phyloP scores from a whole-genome alignment of 2,888 invertebrate genomes.

The Diploptera punctata region DNA sequence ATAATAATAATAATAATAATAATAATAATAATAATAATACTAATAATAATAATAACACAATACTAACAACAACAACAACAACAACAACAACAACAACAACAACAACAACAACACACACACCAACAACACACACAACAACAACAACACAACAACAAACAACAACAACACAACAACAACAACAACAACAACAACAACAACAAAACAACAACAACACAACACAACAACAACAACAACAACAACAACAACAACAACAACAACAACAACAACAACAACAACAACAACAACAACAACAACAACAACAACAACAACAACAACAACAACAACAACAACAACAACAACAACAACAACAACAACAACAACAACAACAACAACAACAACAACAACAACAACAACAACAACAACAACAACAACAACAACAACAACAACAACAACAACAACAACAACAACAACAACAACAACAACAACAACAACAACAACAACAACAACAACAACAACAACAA shows the following conservation, averaged over 20 bases:
- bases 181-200: too few relatives aligned
- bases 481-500: neutral
- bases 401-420: constrained; percentile 8
- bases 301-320: constrained; percentile 11
- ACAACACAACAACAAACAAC: too few relatives aligned
- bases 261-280: constrained; percentile 9
- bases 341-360: constrained; percentile 5
- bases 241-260: neutral
- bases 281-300: constrained; percentile 11
- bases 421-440: constrained; percentile 2
- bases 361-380: constrained; percentile 8
- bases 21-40: too few relatives aligned
- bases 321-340: constrained; percentile 13
- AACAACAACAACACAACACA: too few relatives aligned
- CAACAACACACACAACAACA: too few relatives aligned
- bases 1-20: too few relatives aligned
- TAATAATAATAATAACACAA: too few relatives aligned
- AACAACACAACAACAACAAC: too few relatives aligned
- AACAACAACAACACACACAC: too few relatives aligned
- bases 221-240: constrained; percentile 19
- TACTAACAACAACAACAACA: too few relatives aligned
- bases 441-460: neutral
- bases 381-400: constrained; percentile 11
- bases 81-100: too few relatives aligned
- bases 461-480: neutral